Evolutionary conservation across 2,113 vertebrate species (phyloP), one percentile per base, ranked within the genome.

Genomic region (Odontophorus gujanensis): DNA sequence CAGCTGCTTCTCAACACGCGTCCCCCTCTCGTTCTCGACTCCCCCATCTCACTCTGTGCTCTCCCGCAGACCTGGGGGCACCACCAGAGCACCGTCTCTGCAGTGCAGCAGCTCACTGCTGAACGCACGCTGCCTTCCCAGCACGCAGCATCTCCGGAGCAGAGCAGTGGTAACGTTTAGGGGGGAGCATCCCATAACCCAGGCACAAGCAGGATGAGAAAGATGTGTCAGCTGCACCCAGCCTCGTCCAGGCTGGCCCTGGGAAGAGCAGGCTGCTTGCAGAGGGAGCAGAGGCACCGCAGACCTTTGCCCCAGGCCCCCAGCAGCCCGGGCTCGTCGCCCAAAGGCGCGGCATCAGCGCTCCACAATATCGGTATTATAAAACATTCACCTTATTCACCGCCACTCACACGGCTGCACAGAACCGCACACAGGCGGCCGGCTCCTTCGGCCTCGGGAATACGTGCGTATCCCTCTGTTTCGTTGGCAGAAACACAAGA

Each of bases 341-440:
- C 43, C 43, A 47, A 34, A 26, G 45, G 43, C 32, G 43, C 42
- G 19, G 40, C 20, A 43, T 30, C 42, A 20, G 63, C 26, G 30
- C 28, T 32, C 28, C 42, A 20, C 40, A 15, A 6, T 13, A 22
- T 3, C 36, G 20, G 25, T 0, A 2, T 38, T 15, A 53, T 20
- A 13, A 20, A 53, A 38, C 38, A 11, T 8, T 30, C 7, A 2
- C 2, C 36, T 69, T n/a, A 5, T 11, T 7, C 51, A 30, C 69
- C 11, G 53, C 58, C 3, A 3, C 32, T 17, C 26, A 9, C 36
- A 30, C 2, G 5, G 72, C 43, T 28, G 4, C 15, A 7, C 53
- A 34, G 30, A 53, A 51, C 24, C 0, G 6, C 2, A 16, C 13
- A 20, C 3, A 14, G 22, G n/a, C 25, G 16, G 9, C 6, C 38